Conservation (phyloP, 2,797 vertebrate species). For the Propithecus deckenii region DNA sequence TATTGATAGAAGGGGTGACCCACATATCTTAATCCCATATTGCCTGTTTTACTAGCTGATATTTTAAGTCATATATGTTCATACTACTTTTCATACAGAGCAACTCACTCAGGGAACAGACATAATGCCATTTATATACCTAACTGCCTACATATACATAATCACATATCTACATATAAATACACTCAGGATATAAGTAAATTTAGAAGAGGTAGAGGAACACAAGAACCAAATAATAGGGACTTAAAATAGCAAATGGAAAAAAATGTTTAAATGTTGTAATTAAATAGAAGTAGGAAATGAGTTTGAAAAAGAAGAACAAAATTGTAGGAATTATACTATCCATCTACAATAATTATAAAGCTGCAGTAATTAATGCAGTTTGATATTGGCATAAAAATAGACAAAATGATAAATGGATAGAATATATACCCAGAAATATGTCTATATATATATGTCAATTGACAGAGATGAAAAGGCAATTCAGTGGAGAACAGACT, state of each 20-base stretch:
- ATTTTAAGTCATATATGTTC: not conserved
- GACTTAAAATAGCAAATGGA: not conserved
- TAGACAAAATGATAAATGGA: not conserved
- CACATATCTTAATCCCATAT: not conserved
- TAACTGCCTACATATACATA: not conserved
- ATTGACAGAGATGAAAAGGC: not conserved
- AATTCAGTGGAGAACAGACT: not conserved
- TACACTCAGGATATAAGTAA: not conserved
- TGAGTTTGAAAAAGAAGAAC: not conserved
- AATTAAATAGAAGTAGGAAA: not conserved
- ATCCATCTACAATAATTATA: not conserved
- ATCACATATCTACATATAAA: not conserved
- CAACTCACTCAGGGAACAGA: not conserved
- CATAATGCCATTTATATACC: not conserved
- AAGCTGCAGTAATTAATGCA: not conserved
- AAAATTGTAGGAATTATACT: not conserved
- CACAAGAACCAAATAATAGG: not conserved
- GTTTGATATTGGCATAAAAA: constrained; percentile 4
- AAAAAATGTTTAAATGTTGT: not conserved
- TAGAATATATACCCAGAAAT: not conserved
- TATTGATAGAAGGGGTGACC: not conserved
- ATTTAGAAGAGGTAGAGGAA: not conserved
- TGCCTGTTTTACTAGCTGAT: not conserved
- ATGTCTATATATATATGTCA: not conserved
- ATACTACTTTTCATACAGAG: not conserved